phyloP scores from a whole-genome alignment of 2,888 invertebrate genomes.

The Petrolisthes cinctipes region DNA sequence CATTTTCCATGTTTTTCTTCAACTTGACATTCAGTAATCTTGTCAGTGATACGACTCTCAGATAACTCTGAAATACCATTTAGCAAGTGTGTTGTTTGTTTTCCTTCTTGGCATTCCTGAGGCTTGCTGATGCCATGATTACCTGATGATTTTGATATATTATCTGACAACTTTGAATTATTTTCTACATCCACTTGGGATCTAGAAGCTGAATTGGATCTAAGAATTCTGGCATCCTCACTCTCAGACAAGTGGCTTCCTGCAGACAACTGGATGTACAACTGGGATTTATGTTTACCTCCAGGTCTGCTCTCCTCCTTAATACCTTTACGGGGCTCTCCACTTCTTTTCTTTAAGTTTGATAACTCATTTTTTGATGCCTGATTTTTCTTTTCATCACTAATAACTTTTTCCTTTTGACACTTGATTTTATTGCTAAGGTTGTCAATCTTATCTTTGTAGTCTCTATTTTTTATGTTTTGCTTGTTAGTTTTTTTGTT shows the following conservation, averaged over 20 bases:
- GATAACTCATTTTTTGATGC: not conserved
- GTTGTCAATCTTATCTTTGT: not conserved
- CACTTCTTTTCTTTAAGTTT: not conserved
- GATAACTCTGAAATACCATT: no score
- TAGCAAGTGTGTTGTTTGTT: not conserved
- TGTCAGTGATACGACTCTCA: not conserved
- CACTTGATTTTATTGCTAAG: slow-evolving; percentile 2
- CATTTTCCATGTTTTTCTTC: not conserved
- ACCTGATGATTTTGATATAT: not conserved
- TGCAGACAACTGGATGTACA: slow-evolving; percentile 25
- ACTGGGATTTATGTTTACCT: slow-evolving; percentile 22
- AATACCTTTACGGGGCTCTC: not conserved
- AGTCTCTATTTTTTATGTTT: not conserved
- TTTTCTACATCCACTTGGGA: not conserved
- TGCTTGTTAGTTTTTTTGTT: not conserved
- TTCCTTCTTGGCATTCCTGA: not conserved
- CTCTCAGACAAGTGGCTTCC: slow-evolving; percentile 48
- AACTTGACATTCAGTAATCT: not conserved
- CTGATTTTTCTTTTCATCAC: not conserved
- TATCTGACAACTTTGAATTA: not conserved
- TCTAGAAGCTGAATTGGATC: not conserved
- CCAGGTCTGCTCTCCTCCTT: not conserved
- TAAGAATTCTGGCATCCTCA: slow-evolving; percentile 13
- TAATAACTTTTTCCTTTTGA: not conserved
- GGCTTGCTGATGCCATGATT: not conserved